Conservation (phyloP, 1,140 invertebrate genomes). For the Aethina tumida region DNA sequence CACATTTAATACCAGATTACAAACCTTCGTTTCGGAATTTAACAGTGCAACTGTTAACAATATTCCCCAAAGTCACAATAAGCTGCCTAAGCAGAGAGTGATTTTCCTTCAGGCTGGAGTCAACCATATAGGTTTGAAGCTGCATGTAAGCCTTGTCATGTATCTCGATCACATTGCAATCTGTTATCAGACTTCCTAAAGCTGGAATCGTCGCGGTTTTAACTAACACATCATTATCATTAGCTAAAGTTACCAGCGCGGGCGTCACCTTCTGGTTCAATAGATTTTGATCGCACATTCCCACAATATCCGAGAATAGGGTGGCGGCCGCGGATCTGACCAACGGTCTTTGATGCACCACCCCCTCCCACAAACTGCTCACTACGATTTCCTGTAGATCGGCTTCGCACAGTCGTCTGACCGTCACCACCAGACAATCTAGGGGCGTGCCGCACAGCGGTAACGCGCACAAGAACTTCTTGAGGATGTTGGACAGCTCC, state of each 20-base stretch:
- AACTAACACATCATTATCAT: slow-evolving; percentile 58
- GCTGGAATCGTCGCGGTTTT: slow-evolving; percentile 50
- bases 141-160: slow-evolving; percentile 63
- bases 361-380: slow-evolving; percentile 56
- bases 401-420: slow-evolving; percentile 38
- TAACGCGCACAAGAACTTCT: slow-evolving; percentile 43
- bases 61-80: slow-evolving; percentile 41
- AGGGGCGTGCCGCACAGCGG: slow-evolving; percentile 44
- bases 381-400: slow-evolving; percentile 46
- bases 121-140: slow-evolving; percentile 54
- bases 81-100: slow-evolving; percentile 38
- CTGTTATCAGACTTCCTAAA: slow-evolving; percentile 53
- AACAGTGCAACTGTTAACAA: slow-evolving; percentile 41
- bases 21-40: slow-evolving; percentile 48
- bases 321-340: slow-evolving; percentile 49
- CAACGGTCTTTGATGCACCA: slow-evolving; percentile 51
- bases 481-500: slow-evolving; percentile 41
- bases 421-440: slow-evolving; percentile 42
- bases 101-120: slow-evolving; percentile 39
- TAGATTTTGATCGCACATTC: slow-evolving; percentile 45
- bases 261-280: slow-evolving; percentile 51
- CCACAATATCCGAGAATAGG: slow-evolving; percentile 50
- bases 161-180: slow-evolving; percentile 45
- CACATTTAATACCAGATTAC: neutral
- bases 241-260: slow-evolving; percentile 60